Conservation (phyloP, 2,888 invertebrate genomes). For the Nyleta sp. region DNA sequence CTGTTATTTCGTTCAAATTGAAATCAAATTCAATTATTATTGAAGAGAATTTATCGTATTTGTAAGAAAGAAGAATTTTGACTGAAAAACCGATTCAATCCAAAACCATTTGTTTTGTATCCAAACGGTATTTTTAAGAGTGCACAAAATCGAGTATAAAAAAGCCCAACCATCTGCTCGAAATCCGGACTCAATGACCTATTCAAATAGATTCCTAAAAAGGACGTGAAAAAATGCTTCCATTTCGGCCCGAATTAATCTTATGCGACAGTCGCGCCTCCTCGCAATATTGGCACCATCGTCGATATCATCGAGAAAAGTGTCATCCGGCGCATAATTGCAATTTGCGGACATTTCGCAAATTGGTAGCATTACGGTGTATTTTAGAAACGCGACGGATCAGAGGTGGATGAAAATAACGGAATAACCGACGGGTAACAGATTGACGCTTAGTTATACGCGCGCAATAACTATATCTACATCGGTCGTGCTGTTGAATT, state of each 20-base stretch:
- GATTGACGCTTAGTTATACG: slow-evolving; percentile 75
- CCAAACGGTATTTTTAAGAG: no score
- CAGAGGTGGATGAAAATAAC: slow-evolving; percentile 65
- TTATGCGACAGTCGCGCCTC: background rate
- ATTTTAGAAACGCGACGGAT: slow-evolving; percentile 66
- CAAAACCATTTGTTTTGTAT: no score
- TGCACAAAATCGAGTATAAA: no score
- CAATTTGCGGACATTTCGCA: slow-evolving; percentile 56
- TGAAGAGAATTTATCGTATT: no score
- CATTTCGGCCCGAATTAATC: background rate
- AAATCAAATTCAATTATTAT: no score
- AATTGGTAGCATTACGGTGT: slow-evolving; percentile 63
- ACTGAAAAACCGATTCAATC: no score
- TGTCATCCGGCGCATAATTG: slow-evolving; percentile 47
- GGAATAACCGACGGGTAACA: slow-evolving; percentile 74
- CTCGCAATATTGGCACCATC: slow-evolving; percentile 9
- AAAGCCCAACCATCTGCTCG: no score
- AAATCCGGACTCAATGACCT: no score
- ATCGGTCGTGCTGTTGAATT: slow-evolving; percentile 76
- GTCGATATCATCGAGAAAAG: slow-evolving; percentile 41
- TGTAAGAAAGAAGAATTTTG: no score
- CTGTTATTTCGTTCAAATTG: no score
- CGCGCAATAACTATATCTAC: slow-evolving; percentile 72
- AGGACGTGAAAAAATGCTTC: background rate
- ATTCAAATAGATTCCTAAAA: background rate